phyloP scores from a whole-genome alignment of 1,140 invertebrate species.

The Papilio glaucus region DNA sequence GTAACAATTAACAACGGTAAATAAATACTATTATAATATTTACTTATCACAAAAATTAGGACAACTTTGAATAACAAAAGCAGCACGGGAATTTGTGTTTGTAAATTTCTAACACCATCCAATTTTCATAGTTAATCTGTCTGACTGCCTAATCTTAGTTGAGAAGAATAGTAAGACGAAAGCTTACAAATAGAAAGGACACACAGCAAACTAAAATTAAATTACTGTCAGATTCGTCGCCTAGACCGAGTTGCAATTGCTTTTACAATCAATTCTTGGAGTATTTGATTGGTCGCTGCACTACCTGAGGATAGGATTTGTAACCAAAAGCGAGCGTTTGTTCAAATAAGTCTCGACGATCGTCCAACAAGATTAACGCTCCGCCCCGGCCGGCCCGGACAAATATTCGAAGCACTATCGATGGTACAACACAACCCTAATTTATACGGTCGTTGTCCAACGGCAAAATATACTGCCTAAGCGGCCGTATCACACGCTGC shows the following conservation, averaged over 20 bases:
- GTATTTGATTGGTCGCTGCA: constrained; percentile 26
- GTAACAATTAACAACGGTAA: no score
- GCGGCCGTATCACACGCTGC: neutral
- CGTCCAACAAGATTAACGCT: constrained; percentile 30
- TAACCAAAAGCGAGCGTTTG: constrained; percentile 30
- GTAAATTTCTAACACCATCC: no score
- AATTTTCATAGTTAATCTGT: no score
- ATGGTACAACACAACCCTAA: constrained; percentile 35
- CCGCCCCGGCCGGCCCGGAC: constrained; percentile 16
- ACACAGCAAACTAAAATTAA: neutral
- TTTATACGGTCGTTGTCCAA: constrained; percentile 27
- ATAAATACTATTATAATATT: no score
- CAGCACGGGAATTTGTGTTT: no score
- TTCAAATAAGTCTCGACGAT: constrained; percentile 33
- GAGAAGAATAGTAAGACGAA: no score
- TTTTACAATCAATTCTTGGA: constrained; percentile 15
- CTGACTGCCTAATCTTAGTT: no score
- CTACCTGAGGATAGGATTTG: constrained; percentile 31
- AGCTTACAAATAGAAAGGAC: neutral
- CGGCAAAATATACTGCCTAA: constrained; percentile 28
- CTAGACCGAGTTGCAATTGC: neutral
- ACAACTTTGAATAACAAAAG: no score
- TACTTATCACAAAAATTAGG: no score
- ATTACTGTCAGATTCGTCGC: neutral
- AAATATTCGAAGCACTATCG: constrained; percentile 35